These are phyloP conservation scores for Danionella dracula DNA, from an alignment of 2,797 vertebrate genomes.

Conservation along the genomic window DNA sequence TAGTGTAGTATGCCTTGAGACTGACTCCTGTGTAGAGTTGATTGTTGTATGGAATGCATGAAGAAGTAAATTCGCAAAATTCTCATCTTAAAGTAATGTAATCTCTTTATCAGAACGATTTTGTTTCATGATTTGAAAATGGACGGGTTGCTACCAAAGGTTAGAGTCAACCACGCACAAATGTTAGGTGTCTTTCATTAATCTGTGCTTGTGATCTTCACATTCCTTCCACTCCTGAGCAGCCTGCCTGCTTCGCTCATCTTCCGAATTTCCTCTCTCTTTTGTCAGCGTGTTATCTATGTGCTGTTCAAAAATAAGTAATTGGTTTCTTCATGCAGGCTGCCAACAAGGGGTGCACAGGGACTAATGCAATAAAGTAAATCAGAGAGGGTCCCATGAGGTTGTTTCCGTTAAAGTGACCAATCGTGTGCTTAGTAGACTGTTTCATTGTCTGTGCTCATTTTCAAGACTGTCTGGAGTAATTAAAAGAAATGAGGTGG, in stretches of 20 bases:
- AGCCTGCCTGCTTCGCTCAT: neutral
- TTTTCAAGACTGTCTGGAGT: neutral
- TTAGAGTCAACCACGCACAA: neutral
- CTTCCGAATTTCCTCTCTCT: constrained; percentile 11
- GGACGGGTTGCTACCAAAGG: neutral
- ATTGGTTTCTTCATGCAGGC: constrained; percentile 38
- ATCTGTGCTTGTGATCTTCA: neutral
- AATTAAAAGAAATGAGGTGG: neutral
- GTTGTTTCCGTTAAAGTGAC: constrained; percentile 37
- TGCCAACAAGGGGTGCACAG: constrained; percentile 9
- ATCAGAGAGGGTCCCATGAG: constrained; percentile 8
- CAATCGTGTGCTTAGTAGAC: constrained; percentile 1
- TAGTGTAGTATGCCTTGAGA: too few relatives aligned
- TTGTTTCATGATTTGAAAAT: neutral
- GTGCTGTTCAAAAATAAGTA: constrained; percentile 39
- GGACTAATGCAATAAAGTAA: constrained; percentile 37
- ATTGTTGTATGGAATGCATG: too few relatives aligned
- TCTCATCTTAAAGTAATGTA: neutral
- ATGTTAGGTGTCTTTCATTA: neutral
- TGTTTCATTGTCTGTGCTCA: constrained; percentile 20
- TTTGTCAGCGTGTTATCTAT: constrained; percentile 8
- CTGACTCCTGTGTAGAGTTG: too few relatives aligned
- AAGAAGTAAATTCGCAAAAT: neutral
- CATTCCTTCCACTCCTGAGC: neutral
- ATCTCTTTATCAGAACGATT: neutral